Conservation (phyloP, 2,888 invertebrate genomes). For the Merodon equestris region DNA sequence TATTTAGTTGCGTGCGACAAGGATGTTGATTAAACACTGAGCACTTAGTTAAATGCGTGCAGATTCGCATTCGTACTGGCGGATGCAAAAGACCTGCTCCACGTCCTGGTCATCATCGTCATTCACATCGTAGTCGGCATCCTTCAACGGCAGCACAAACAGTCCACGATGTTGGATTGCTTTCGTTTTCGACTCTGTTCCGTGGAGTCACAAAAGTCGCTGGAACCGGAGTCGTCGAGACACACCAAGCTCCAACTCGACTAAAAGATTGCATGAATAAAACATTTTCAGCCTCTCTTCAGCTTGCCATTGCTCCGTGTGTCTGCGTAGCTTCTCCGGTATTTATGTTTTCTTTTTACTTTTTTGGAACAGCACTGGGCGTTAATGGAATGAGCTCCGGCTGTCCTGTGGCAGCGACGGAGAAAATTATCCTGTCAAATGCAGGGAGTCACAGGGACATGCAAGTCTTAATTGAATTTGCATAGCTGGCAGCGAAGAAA, state of each 20-base stretch:
- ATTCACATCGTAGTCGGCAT: slow-evolving; percentile 27
- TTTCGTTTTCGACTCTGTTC: slow-evolving; percentile 53
- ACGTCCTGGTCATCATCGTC: slow-evolving; percentile 27
- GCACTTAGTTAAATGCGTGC: slow-evolving; percentile 72
- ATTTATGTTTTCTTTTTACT: too few species aligned
- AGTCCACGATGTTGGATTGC: slow-evolving; percentile 20
- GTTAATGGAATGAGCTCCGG: slow-evolving; percentile 65
- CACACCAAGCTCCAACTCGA: slow-evolving; percentile 18
- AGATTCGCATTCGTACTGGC: slow-evolving; percentile 67
- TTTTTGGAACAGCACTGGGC: slow-evolving; percentile 19
- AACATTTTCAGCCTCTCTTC: slow-evolving; percentile 56
- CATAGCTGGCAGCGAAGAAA: slow-evolving; percentile 36
- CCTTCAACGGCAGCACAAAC: slow-evolving; percentile 27
- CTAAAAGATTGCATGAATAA: slow-evolving; percentile 64
- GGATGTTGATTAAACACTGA: slow-evolving; percentile 72
- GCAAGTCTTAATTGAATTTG: slow-evolving; percentile 69
- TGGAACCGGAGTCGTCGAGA: neutral
- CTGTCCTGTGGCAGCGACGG: slow-evolving; percentile 65
- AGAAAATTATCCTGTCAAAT: slow-evolving; percentile 69
- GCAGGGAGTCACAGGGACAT: slow-evolving; percentile 65
- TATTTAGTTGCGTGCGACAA: slow-evolving; percentile 72
- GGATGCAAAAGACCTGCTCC: too few species aligned
- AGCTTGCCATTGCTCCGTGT: neutral
- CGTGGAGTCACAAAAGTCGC: too few species aligned
- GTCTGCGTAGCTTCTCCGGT: neutral